Base-by-base conservation (phyloP, 1,140 invertebrate genomes). In the Drosophila yakuba region DNA sequence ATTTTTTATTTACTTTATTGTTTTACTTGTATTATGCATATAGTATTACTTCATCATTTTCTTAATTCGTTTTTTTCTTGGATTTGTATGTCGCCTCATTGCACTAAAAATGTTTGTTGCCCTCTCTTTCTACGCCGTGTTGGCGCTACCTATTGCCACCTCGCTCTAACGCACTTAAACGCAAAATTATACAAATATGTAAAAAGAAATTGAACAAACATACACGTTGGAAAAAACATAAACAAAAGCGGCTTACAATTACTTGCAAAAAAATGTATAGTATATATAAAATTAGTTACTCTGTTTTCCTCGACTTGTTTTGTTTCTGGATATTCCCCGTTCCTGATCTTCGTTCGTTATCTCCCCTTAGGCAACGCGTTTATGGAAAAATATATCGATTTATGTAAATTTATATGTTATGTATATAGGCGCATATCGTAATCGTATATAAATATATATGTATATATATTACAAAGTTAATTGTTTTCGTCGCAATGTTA, bases 211-310 rank as follows among this genome's bases (percentile, higher is more conserved):
- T 77, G 55, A 77, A 50, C 71, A 58, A 45, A 64, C 74, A 75
- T 35, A 61, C 17, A 25, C 28, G 43, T 44, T 44, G 56, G 50
- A 55, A 67, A 51, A 59, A 68, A 84, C 57, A 74, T 62, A 74
- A 82, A 82, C 75, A 82, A 82, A 68, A 60, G 69, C 56, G 54
- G 55, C 79, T 81, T 82, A 79, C 61, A 69, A 58, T 69, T 80
- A 80, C 35, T 48, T 57, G 66, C 51, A 63, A 62, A 71, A 71
- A 78, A 67, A 59, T 36, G 54, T 45, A 28, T 47, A 17, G 55
- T 74, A 71, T 69, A 71, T 69, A 71, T 51, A 71, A 71, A 41
- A 48, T 47, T 68, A 35, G 38, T 58, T 45, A 25, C 44, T 56
- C 48, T 43, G 39, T 35, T 45, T 10, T 11, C 17, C n/a, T 48